Evolutionary conservation across 2,113 vertebrate genomes (phyloP).

Genomic region (Mus spicilegus): DNA sequence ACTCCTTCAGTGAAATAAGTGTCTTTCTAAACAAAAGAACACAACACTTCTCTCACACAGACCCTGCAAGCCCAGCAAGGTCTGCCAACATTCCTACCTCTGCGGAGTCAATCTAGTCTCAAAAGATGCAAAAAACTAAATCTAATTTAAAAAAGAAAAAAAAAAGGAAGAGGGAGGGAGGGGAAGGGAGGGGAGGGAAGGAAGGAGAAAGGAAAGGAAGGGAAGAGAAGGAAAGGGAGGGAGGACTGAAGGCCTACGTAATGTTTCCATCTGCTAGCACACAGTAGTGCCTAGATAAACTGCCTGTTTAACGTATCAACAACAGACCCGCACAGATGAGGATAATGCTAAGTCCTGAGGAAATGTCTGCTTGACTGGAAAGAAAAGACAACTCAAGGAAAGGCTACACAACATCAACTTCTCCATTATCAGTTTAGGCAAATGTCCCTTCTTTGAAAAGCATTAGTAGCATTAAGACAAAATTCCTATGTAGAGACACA

Average conservation of each 20-base stretch:
- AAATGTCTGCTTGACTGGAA: not conserved
- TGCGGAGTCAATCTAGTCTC: not conserved
- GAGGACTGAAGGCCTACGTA: not conserved
- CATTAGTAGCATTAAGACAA: not conserved
- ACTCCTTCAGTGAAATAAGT: not conserved
- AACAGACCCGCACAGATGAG: not conserved
- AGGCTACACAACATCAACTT: not conserved
- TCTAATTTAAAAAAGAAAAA: not conserved
- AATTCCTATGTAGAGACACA: not conserved
- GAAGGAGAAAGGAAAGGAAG: no score
- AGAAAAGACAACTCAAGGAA: not conserved
- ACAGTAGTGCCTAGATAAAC: not conserved
- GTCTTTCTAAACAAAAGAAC: not conserved
- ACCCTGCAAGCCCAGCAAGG: not conserved
- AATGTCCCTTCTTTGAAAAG: not conserved
- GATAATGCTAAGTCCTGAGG: not conserved
- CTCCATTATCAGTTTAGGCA: not conserved
- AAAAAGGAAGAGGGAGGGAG: rapidly evolving
- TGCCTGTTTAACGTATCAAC: not conserved
- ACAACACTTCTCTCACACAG: not conserved
- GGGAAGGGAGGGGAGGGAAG: rapidly evolving
- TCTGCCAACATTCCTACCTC: not conserved
- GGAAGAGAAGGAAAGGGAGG: not conserved
- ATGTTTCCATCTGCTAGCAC: not conserved
- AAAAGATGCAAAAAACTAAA: not conserved